Evolutionary conservation across 2,113 vertebrate species (phyloP).

Genomic region (Charadrius vociferus): DNA sequence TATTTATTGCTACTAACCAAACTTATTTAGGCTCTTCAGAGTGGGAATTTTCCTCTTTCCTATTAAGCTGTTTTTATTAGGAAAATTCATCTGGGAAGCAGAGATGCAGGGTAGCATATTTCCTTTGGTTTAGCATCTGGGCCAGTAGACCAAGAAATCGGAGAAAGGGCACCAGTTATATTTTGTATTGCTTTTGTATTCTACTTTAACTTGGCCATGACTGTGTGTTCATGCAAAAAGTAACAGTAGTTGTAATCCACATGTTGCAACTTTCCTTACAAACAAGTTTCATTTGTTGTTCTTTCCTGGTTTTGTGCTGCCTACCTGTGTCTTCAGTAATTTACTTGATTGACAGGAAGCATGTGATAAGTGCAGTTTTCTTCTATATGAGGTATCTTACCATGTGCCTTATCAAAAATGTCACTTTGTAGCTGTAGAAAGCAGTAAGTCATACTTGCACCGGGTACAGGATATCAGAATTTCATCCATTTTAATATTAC

Average conservation of each 20-base stretch:
- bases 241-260: not conserved
- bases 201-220: not conserved
- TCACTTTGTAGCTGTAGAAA: not conserved
- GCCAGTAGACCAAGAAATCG: not conserved
- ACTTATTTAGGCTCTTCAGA: not conserved
- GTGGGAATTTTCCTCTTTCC: not conserved
- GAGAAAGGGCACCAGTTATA: not conserved
- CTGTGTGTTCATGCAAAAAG: not conserved
- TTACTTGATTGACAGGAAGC: not conserved
- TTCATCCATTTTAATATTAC: not conserved
- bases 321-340: not conserved
- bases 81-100: not conserved
- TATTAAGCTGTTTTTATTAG: not conserved
- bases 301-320: not conserved
- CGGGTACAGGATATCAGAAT: not conserved
- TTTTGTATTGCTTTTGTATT: not conserved
- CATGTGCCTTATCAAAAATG: not conserved
- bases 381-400: not conserved
- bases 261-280: not conserved
- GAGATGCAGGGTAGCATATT: not conserved
- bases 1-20: no score
- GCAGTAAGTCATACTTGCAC: not conserved
- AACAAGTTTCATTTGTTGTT: not conserved
- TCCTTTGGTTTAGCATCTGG: not conserved
- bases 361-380: not conserved